These are phyloP conservation scores for Parus major DNA, from an alignment of 2,113 vertebrate species.

Conservation along the genomic window DNA sequence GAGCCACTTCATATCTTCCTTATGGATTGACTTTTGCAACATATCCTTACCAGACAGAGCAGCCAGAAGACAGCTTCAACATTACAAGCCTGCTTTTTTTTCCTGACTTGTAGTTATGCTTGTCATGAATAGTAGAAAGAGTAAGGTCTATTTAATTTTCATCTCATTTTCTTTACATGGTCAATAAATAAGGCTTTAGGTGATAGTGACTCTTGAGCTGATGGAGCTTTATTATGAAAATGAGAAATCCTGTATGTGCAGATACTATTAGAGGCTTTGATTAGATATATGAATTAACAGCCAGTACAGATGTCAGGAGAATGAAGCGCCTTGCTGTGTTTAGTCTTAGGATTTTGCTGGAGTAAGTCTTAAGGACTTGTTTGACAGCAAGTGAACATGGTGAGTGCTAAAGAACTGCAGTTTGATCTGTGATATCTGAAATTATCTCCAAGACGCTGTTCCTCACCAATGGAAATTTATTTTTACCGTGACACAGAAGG, in stretches of 20 bases:
- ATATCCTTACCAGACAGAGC: background rate
- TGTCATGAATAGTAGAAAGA: background rate
- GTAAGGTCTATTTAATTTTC: background rate
- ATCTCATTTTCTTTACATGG: background rate
- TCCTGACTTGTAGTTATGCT: background rate
- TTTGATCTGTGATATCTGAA: background rate
- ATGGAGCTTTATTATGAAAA: background rate
- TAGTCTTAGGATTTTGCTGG: background rate
- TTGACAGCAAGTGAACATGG: background rate
- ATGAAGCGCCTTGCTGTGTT: background rate
- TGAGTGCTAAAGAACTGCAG: background rate
- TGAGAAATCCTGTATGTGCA: background rate
- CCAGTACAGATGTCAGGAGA: background rate
- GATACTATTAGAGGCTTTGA: background rate
- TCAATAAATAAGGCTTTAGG: background rate
- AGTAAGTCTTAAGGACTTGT: background rate
- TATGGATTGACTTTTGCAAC: background rate
- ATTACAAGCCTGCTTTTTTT: background rate
- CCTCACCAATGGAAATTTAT: background rate
- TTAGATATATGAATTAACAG: background rate
- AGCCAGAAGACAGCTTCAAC: background rate
- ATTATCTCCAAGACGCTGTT: background rate
- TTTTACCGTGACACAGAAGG: slow-evolving; percentile 30
- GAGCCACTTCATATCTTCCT: background rate
- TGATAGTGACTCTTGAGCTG: background rate